A percentile compares a stretch with the other conserved stretches of the same genome.
phyloP scores from a whole-genome alignment of 2,797 vertebrate species.

The Bovichtus diacanthus region DNA sequence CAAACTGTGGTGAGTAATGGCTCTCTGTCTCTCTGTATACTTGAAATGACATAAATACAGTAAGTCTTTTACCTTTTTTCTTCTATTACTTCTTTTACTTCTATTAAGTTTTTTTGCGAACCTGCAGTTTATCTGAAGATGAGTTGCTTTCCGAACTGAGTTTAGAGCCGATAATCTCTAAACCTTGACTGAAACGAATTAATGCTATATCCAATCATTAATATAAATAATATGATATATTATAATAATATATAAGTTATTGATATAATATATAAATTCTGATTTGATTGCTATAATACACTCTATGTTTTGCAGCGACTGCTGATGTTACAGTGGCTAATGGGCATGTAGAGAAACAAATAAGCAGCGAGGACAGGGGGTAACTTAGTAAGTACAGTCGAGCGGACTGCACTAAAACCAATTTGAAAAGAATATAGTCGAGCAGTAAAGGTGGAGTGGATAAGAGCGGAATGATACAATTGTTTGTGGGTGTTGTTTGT shows the following conservation, averaged over 20 bases:
- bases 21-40: background rate
- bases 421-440: background rate
- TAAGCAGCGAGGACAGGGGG: background rate
- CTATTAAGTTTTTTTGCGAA: background rate
- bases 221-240: too few relatives aligned
- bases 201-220: background rate
- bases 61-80: background rate
- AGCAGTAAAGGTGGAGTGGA: background rate
- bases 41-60: background rate
- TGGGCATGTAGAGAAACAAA: background rate
- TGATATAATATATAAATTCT: too few relatives aligned
- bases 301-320: too few relatives aligned
- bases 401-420: background rate
- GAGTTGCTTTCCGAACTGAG: background rate
- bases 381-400: background rate
- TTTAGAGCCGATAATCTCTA: background rate
- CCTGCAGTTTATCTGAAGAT: background rate
- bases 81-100: background rate
- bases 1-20: slow-evolving; percentile 78
- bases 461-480: slow-evolving; percentile 10
- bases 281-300: too few relatives aligned
- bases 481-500: background rate
- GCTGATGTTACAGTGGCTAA: background rate
- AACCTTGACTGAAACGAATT: background rate
- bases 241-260: too few relatives aligned